A percentile compares a stretch with the other conserved stretches of the same genome.
Conservation (phyloP, 2,797 vertebrate species). For the Choloepus didactylus region DNA sequence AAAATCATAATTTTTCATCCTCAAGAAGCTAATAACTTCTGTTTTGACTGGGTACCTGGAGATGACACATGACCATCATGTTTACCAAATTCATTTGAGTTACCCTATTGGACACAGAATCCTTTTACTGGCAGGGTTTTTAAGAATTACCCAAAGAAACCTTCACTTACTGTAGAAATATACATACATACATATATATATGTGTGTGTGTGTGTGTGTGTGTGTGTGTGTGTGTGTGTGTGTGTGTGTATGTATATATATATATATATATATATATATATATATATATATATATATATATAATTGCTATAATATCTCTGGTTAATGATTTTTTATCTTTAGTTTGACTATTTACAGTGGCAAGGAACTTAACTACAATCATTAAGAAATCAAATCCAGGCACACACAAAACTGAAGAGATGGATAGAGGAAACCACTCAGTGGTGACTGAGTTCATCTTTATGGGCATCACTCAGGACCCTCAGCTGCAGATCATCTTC, state of each 20-base stretch:
- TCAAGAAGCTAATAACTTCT: not conserved
- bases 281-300: too few relatives aligned
- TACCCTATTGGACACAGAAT: not conserved
- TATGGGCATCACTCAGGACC: constrained; percentile 80
- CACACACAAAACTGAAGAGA: not conserved
- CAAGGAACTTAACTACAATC: not conserved
- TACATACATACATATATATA: too few relatives aligned
- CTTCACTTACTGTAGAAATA: not conserved
- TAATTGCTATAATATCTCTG: not conserved
- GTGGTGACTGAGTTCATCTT: constrained; percentile 82
- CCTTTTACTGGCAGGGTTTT: not conserved
- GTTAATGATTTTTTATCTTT: not conserved
- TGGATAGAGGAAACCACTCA: constrained; percentile 75
- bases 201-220: too few relatives aligned
- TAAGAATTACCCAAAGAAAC: not conserved
- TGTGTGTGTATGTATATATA: too few relatives aligned
- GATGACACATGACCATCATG: not conserved
- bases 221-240: too few relatives aligned
- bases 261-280: too few relatives aligned
- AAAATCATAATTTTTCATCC: not conserved
- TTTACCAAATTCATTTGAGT: not conserved
- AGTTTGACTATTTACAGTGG: not conserved
- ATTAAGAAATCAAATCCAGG: not conserved
- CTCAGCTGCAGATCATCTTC: constrained; percentile 75
- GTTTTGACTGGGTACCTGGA: not conserved